Conservation (phyloP, 2,797 vertebrate genomes). For the Intellagama lesueurii region DNA sequence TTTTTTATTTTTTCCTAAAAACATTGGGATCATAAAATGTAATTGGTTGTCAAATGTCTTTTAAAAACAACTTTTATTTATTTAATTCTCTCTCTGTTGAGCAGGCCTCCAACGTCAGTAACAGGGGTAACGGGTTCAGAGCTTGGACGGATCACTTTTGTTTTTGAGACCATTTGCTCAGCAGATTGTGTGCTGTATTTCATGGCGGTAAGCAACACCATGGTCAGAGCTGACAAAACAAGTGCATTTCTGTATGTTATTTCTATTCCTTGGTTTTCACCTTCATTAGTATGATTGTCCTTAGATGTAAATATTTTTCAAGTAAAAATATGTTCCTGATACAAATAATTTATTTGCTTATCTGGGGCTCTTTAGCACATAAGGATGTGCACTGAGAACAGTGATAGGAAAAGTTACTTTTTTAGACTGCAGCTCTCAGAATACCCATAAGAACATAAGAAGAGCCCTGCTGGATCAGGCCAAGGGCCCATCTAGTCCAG, state of each 20-base stretch:
- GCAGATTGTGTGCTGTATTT: conserved; percentile 96
- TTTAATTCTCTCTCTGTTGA: conserved; percentile 57
- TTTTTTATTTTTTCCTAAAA: background rate
- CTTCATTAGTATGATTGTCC: conserved; percentile 15
- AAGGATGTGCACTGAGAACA: background rate
- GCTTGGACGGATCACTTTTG: conserved; percentile 92
- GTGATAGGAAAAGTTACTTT: no score
- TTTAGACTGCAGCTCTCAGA: no score
- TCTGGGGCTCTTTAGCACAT: no score
- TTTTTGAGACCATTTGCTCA: conserved; percentile 92
- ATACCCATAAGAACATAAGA: no score
- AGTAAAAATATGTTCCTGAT: background rate
- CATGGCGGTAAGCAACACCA: conserved; percentile 90
- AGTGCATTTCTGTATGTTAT: background rate
- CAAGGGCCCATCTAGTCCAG: no score
- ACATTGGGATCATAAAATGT: background rate
- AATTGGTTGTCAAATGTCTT: conserved; percentile 35
- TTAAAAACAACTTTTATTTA: conserved; percentile 44
- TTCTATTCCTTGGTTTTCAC: conserved; percentile 37
- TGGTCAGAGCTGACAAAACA: conserved; percentile 29
- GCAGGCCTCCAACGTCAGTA: conserved; percentile 89
- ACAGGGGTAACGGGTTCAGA: conserved; percentile 85
- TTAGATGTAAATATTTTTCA: background rate
- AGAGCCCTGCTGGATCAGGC: no score
- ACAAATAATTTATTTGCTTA: background rate